These are phyloP conservation scores for Scelioninae gen. 1 DNA, from an alignment of 2,888 invertebrate genomes.

Conservation along the genomic window DNA sequence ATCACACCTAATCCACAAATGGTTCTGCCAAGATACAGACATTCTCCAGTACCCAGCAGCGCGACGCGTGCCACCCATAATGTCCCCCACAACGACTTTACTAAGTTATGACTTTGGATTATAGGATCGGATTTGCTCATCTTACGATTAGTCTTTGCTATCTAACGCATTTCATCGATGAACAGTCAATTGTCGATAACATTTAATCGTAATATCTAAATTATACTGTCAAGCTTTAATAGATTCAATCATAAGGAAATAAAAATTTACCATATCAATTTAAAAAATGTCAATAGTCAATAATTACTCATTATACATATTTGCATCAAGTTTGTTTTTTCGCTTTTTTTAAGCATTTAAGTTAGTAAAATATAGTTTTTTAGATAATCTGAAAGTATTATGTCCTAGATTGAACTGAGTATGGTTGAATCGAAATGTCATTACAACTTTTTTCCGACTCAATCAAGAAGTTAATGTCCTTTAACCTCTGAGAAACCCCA, in stretches of 20 bases:
- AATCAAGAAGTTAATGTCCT: conserved; percentile 84
- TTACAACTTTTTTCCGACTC: conserved; percentile 83
- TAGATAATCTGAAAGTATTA: background rate
- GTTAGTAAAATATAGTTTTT: background rate
- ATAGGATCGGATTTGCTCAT: conserved; percentile 75
- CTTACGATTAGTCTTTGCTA: conserved; percentile 66
- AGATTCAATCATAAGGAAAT: background rate
- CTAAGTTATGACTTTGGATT: conserved; percentile 76
- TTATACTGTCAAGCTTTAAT: conserved; percentile 25
- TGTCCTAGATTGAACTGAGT: conserved; percentile 28
- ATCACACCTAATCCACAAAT: conserved; percentile 77
- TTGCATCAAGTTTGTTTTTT: background rate
- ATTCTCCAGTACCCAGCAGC: conserved; percentile 72
- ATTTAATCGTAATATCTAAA: conserved; percentile 32
- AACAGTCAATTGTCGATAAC: conserved; percentile 40
- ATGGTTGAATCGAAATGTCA: conserved; percentile 81
- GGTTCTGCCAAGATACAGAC: conserved; percentile 77
- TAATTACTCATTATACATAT: too few species aligned
- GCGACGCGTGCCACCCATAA: conserved; percentile 78
- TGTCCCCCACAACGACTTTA: conserved; percentile 70
- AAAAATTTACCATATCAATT: background rate
- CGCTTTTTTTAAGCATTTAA: background rate
- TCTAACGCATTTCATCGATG: conserved; percentile 61
- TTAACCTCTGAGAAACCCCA: conserved; percentile 80
- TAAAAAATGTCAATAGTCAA: too few species aligned